Base-by-base conservation (phyloP, 2,113 vertebrate species). In the Xiphias gladius region DNA sequence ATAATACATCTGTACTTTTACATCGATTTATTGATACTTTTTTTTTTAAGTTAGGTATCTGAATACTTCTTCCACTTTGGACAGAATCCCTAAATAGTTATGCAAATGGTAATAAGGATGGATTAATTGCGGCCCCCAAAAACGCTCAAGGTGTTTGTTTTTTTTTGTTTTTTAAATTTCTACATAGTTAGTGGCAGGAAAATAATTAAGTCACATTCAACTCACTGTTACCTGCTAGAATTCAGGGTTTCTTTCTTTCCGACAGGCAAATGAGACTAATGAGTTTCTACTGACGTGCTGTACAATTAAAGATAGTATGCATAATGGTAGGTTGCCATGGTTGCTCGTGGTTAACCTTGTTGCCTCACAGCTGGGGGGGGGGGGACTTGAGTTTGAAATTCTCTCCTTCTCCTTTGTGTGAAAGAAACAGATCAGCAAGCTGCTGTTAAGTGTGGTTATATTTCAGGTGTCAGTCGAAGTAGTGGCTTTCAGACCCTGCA, bases 381-480 rank as follows among this genome's bases (percentile, higher is more conserved):
- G 43, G 9, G 1, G 26, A 66, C 62, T 70, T n/a, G 19, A 24
- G 26, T 79, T 79, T 0, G 0, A 6, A 22, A 62, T 50, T 70
- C 19, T 41, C 19, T 1, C 11, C 5, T 13, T 24, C 26, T 57
- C 19, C 77, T 82, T 79, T 63, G 32, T 68, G 57, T 54, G 57
- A 55, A 5, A 16, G n/a, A 37, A 54, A 71, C n/a, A 7, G 35
- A 69, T 61, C 64, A 20, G 16, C 2, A 19, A 22, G 43, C 61
- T 82, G 37, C 70, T 77, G 30, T 86, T 55, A 41, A 58, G 46
- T 54, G 9, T 13, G n/a, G 58, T 48, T 55, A 67, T 84, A 81
- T 58, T 82, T 66, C 67, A 71, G 41, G 68, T 86, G 71, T 55
- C 73, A 76, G 58, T 43, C 69, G 32, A 64, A 62, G 46, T 28